Conservation (phyloP, 2,888 invertebrate genomes). For the Erebia ligea region DNA sequence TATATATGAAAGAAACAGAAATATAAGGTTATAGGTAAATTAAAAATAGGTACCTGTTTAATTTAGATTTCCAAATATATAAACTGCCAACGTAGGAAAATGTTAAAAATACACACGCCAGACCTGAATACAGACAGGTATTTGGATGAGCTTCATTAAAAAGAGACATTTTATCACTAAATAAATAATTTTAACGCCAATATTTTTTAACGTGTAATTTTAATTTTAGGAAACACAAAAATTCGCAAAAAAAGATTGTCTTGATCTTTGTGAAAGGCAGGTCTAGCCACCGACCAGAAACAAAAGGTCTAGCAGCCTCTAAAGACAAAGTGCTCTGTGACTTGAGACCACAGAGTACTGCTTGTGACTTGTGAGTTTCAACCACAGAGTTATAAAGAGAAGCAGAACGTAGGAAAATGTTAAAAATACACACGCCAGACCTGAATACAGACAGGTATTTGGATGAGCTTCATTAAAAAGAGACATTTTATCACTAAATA, state of each 20-base stretch:
- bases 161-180: slow-evolving; percentile 35
- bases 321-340: no score
- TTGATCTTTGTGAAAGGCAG: no score
- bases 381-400: no score
- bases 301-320: no score
- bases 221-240: no score
- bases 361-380: no score
- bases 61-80: slow-evolving; percentile 92
- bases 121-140: slow-evolving; percentile 84
- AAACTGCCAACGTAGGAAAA: slow-evolving; percentile 93
- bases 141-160: slow-evolving; percentile 54
- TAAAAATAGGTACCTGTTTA: slow-evolving; percentile 84
- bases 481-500: slow-evolving; percentile 31
- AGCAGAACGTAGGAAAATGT: slow-evolving; percentile 92
- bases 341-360: no score
- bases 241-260: no score
- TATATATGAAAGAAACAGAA: no score
- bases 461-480: slow-evolving; percentile 51
- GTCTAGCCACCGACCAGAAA: no score
- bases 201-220: background rate
- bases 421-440: slow-evolving; percentile 89
- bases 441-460: slow-evolving; percentile 82
- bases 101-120: slow-evolving; percentile 90
- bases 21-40: background rate
- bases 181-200: no score